Conservation (phyloP, 2,797 vertebrate species). For the Coregonus ussuriensis region DNA sequence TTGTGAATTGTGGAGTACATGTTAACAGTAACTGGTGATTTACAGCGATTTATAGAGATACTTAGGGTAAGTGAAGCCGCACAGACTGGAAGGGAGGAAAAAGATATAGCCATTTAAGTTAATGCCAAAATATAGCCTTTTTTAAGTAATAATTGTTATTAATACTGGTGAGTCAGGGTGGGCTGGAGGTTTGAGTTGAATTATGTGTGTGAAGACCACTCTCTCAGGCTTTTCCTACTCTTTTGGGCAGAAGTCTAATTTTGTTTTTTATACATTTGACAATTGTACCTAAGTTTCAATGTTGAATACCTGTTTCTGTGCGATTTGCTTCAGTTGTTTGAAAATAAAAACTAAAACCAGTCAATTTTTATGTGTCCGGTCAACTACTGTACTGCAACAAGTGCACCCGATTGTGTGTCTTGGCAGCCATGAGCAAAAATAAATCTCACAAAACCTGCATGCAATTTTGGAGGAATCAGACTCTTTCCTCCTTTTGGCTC, state of each 20-base stretch:
- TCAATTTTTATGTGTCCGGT: no score
- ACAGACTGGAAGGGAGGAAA: conserved; percentile 81
- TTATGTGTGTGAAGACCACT: conserved; percentile 49
- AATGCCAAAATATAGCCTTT: conserved; percentile 88
- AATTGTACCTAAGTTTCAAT: background rate
- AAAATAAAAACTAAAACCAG: background rate
- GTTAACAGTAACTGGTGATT: conserved; percentile 89
- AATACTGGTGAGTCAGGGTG: conserved; percentile 59
- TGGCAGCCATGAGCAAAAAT: conserved; percentile 64
- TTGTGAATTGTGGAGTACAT: conserved; percentile 89
- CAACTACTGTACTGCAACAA: conserved; percentile 72
- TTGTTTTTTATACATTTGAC: background rate
- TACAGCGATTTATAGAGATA: conserved; percentile 88
- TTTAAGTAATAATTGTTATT: conserved; percentile 86
- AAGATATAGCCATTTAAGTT: conserved; percentile 93
- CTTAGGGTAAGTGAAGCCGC: conserved; percentile 97
- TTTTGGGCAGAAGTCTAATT: background rate
- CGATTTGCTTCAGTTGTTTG: no score
- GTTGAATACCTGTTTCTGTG: background rate
- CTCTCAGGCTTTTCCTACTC: conserved; percentile 23
- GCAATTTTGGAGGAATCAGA: conserved; percentile 72
- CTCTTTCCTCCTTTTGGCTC: conserved; percentile 58
- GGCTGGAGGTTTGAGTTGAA: conserved; percentile 56
- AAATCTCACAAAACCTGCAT: conserved; percentile 61
- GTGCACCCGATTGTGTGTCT: conserved; percentile 65